A percentile compares a stretch with the other conserved stretches of the same genome.
Conservation (phyloP, 1,140 invertebrate genomes). For the Caenorhabditis elegans region DNA sequence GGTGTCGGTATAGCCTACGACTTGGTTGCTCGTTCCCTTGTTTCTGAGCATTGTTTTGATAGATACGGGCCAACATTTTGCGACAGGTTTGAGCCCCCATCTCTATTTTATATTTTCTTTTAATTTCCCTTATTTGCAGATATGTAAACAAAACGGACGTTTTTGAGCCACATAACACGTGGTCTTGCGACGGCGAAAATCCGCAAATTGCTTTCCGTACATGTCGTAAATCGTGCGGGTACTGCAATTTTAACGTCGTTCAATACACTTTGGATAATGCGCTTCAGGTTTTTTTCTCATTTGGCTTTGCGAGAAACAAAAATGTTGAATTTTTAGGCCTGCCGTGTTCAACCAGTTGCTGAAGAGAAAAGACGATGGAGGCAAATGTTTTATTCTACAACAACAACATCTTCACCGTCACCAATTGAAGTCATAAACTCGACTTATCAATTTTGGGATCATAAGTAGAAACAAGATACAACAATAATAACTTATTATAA, state of each 20-base stretch:
- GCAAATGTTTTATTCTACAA: conserved; percentile 80
- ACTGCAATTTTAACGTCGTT: conserved; percentile 46
- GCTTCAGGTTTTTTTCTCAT: conserved; percentile 1
- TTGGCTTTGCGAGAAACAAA: neutral
- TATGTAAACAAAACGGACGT: conserved; percentile 46
- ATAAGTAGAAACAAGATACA: conserved; percentile 90
- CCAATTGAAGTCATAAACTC: conserved; percentile 85
- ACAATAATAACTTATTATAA: conserved; percentile 70
- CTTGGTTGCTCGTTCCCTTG: conserved; percentile 46
- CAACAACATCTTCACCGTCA: conserved; percentile 90
- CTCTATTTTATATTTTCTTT: neutral
- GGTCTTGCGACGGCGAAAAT: conserved; percentile 47
- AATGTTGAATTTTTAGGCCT: conserved; percentile 71
- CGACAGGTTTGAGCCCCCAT: neutral
- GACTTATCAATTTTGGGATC: conserved; percentile 88
- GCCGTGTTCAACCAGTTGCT: conserved; percentile 76
- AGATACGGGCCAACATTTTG: conserved; percentile 43
- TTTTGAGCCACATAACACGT: conserved; percentile 41
- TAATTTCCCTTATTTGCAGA: conserved; percentile 6
- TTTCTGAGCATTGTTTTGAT: conserved; percentile 47
- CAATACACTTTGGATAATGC: conserved; percentile 48
- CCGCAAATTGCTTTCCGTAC: conserved; percentile 49
- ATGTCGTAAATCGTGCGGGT: conserved; percentile 48
- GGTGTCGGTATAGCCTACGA: conserved; percentile 44
- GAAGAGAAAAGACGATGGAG: conserved; percentile 85